Base-by-base conservation (phyloP, 2,113 vertebrate species). In the Hemichromis elongatus region DNA sequence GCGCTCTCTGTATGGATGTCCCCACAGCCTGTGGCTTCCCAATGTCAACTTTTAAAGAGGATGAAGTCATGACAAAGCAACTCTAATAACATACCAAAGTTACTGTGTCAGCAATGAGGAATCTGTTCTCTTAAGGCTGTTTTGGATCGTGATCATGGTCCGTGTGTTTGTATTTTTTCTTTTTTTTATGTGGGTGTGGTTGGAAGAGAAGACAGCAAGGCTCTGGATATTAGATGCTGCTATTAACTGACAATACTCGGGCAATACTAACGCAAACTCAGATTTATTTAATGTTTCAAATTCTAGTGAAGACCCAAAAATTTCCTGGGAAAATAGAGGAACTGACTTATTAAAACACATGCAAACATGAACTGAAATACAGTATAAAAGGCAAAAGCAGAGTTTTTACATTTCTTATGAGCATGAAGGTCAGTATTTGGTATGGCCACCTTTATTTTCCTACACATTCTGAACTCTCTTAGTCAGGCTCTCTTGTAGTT, bases 21-120 rank as follows among this genome's bases (percentile, higher is more conserved):
- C 21, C 5, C 19, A 42, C 77, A 54, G 33, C 26, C 18, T 84
- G 61, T 33, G 12, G 53, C 77, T 78, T 12, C 55, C 9, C 14
- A 61, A 13, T 42, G 56, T 85, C 18, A 92, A 9, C 77, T 37
- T 59, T 56, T n/a, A 28, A 28, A 37, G 11, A 83, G 24, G 28
- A 78, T 90, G 66, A 87, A 73, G 42, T 92, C 85, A 85, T 57
- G 79, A 70, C 82, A 85, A 55, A 11, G 56, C 37, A 77, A 8
- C 4, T 81, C 11, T 59, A 82, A 82, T 75, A 26, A 83, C 88
- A 94, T 90, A 86, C 81, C 87, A 87, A 33, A 79, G 80, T 11
- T 63, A 28, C 16, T 77, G 55, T 68, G 70, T 93, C 89, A 82
- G 70, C 12, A 80, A 63, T 87, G 33, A 73, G 16, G 9, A 18